phyloP scores from a whole-genome alignment of 2,888 invertebrate genomes.

The Emmelina monodactyla region DNA sequence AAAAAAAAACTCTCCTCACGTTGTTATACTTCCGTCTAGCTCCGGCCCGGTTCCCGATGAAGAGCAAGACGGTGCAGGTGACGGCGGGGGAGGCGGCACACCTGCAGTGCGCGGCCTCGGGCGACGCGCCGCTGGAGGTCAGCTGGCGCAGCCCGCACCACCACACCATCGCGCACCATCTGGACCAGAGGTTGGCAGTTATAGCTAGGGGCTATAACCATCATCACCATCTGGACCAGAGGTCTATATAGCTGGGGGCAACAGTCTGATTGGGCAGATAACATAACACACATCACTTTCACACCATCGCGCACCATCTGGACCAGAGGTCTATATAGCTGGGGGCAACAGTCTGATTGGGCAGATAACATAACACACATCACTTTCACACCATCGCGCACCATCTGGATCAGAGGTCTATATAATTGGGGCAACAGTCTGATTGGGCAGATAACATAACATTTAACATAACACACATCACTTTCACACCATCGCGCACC shows the following conservation, averaged over 20 bases:
- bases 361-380: too few relatives aligned
- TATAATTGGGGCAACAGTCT: too few relatives aligned
- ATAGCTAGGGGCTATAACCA: neutral
- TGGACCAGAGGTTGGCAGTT: constrained; percentile 66
- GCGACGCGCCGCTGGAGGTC: constrained; percentile 88
- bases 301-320: constrained; percentile 71
- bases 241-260: too few relatives aligned
- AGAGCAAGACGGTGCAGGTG: constrained; percentile 82
- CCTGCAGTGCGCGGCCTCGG: constrained; percentile 85
- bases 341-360: neutral
- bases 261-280: too few relatives aligned
- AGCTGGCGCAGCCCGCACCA: constrained; percentile 84
- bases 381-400: neutral
- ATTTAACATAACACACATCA: constrained; percentile 79
- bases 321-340: constrained; percentile 63
- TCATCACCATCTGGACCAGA: too few relatives aligned
- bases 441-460: constrained; percentile 88
- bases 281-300: constrained; percentile 80
- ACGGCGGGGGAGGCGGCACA: constrained; percentile 84
- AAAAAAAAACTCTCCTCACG: too few relatives aligned
- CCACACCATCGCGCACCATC: constrained; percentile 70
- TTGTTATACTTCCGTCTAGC: too few relatives aligned
- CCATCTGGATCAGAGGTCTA: too few relatives aligned
- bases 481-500: constrained; percentile 71
- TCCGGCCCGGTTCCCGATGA: constrained; percentile 85